Conservation (phyloP, 2,888 invertebrate species). For the Barypeithes pellucidus region DNA sequence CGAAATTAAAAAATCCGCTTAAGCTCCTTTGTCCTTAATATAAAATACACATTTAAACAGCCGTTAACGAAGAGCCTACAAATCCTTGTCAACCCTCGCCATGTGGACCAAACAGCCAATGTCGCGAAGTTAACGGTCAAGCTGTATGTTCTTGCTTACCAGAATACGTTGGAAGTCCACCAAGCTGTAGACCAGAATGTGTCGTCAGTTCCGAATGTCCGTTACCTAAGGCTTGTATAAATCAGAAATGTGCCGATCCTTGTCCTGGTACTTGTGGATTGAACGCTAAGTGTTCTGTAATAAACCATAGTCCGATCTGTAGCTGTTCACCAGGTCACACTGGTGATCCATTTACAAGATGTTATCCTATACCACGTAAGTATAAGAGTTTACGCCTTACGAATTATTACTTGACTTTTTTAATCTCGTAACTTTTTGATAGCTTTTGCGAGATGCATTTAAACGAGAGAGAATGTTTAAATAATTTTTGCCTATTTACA, state of each 20-base stretch:
- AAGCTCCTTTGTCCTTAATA: background rate
- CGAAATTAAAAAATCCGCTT: background rate
- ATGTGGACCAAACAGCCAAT: constrained; percentile 85
- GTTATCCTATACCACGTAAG: constrained; percentile 74
- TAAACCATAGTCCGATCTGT: constrained; percentile 85
- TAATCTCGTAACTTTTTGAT: too few relatives aligned
- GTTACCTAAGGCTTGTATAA: constrained; percentile 68
- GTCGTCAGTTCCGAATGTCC: constrained; percentile 81
- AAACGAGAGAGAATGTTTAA: too few relatives aligned
- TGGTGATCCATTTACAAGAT: constrained; percentile 85
- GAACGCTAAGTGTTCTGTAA: constrained; percentile 72
- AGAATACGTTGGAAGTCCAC: constrained; percentile 80
- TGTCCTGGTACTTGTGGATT: constrained; percentile 74
- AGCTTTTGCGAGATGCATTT: too few relatives aligned
- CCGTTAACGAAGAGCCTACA: constrained; percentile 62
- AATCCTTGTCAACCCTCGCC: constrained; percentile 83
- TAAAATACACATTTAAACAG: constrained; percentile 53
- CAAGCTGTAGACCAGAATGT: constrained; percentile 84
- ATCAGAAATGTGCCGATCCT: constrained; percentile 69
- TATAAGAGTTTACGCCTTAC: constrained; percentile 6
- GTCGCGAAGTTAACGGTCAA: constrained; percentile 74
- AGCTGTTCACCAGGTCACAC: constrained; percentile 72
- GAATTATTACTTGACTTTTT: too few relatives aligned
- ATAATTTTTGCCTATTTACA: too few relatives aligned
- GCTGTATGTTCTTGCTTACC: constrained; percentile 83